Evolutionary conservation across 1,140 invertebrate species (phyloP).

Genomic region (Samia ricini): DNA sequence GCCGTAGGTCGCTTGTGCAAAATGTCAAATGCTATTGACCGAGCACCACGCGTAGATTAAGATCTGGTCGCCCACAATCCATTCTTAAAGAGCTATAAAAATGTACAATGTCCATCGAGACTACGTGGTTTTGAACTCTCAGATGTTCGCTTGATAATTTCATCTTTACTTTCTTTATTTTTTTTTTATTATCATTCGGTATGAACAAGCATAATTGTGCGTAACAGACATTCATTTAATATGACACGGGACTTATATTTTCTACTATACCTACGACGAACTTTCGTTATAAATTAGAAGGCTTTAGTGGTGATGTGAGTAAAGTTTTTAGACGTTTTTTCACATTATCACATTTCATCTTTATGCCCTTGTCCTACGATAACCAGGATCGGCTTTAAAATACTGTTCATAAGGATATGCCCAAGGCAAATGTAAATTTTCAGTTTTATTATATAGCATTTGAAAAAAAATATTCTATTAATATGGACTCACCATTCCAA

Average conservation of each 20-base stretch:
- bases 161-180: background rate
- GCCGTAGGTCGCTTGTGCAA: conserved; percentile 5
- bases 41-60: conserved; percentile 5
- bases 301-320: too few species aligned
- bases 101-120: conserved; percentile 3
- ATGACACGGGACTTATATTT: background rate
- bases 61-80: conserved; percentile 8
- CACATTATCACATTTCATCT: too few species aligned
- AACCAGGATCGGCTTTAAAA: too few species aligned
- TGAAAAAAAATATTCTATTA: too few species aligned
- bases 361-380: too few species aligned
- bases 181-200: background rate
- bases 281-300: too few species aligned
- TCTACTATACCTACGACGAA: too few species aligned
- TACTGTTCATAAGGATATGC: too few species aligned
- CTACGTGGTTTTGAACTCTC: background rate
- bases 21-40: conserved; percentile 3
- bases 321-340: too few species aligned
- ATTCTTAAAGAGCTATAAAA: conserved; percentile 10
- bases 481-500: too few species aligned
- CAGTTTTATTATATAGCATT: too few species aligned
- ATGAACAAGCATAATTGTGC: background rate
- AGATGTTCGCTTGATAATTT: background rate
- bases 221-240: background rate
- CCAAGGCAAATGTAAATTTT: too few species aligned